Percentiles rank a stretch among this genome's conserved stretches.
Evolutionary conservation across 2,888 invertebrate species (phyloP).

Genomic region (Autographa pulchrina): DNA sequence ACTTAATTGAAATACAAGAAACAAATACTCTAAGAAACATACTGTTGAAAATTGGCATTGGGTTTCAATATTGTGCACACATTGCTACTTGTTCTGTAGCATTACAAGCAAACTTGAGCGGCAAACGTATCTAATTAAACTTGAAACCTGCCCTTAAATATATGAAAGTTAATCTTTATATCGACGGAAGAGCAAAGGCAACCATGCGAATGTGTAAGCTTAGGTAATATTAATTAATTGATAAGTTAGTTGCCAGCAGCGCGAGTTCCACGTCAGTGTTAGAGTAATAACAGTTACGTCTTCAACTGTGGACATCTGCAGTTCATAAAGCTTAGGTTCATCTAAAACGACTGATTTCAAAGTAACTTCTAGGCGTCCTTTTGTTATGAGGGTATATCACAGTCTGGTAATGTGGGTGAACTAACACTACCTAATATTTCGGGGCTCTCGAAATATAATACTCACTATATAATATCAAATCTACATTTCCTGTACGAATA

Average conservation of each 20-base stretch:
- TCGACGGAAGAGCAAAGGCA: neutral
- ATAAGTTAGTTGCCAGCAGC: neutral
- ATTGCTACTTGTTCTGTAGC: conserved; percentile 1
- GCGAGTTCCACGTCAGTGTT: neutral
- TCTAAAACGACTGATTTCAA: neutral
- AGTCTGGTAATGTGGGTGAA: neutral
- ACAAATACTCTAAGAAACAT: neutral
- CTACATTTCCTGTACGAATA: neutral
- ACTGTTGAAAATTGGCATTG: neutral
- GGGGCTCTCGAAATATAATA: neutral
- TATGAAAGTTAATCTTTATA: neutral
- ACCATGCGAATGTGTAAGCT: neutral
- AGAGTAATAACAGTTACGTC: neutral
- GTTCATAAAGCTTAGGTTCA: neutral
- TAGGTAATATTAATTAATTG: neutral
- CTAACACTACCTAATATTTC: neutral
- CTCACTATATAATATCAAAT: neutral
- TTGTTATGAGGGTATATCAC: neutral
- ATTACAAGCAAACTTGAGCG: neutral
- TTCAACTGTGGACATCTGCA: neutral
- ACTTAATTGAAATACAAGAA: neutral
- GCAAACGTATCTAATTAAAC: neutral
- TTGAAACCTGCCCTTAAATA: neutral
- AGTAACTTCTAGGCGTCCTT: neutral
- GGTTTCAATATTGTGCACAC: neutral